Base-by-base conservation (phyloP, 2,113 vertebrate species). In the Verasper variegatus region DNA sequence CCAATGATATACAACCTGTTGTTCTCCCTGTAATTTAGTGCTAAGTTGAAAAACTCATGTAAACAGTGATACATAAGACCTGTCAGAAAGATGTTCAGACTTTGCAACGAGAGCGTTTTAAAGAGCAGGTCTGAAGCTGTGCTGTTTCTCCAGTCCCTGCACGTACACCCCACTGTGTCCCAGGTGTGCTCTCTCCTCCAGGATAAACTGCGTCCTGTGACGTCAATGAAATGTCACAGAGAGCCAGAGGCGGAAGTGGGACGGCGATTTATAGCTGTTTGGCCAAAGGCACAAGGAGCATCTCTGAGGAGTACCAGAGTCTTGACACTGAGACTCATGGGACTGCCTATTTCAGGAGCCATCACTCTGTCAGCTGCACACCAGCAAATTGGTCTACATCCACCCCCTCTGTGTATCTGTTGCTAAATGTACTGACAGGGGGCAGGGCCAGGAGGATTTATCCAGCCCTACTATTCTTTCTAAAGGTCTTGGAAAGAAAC, bases 291-390 rank as follows among this genome's bases (percentile, higher is more conserved):
- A 31, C n/a, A 52, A 71, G 68, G 54, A 68, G 78, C 77, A 74
- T 81, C 77, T 81, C 67, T 37, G 47, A 66, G 86, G 54, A 56
- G 67, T 61, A 52, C 40, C 60, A 23, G 72, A 69, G 63, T 73
- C 76, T 77, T 37, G 57, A 27, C 47, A 26, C 55, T 3, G 77
- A 0, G 49, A 59, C 73, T 64, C 51, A 0, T 17, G 85, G 80
- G 84, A 81, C 51, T 20, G 52, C 26, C 76, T 75, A 76, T 90
- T 91, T 80, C 49, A 71, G 84, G 68, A 84, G 66, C 31, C 58
- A 23, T 79, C 82, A 70, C 75, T 86, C 83, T 23, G 52, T 80
- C 67, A 54, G 65, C 70, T 51, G 65, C 71, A 70, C 66, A 58
- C 24, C 64, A 52, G 23, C 60, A 24, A 1, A 1, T 76, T 63